Percentiles rank a stretch among this genome's conserved stretches.
phyloP scores from a whole-genome alignment of 2,888 invertebrate genomes.

The Amblyjoppa fuscipennis region DNA sequence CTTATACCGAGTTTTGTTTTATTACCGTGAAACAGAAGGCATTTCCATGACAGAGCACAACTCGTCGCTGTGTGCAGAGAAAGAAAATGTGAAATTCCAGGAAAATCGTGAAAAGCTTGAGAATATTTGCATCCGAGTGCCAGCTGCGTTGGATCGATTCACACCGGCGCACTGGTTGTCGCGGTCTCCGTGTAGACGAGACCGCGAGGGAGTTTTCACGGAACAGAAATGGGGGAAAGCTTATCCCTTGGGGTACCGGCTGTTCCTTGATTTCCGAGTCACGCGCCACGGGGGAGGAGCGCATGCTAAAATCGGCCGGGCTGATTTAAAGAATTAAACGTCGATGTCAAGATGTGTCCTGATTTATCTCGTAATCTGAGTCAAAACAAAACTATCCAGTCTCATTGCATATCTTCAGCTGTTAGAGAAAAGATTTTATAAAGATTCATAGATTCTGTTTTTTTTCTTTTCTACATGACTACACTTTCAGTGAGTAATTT shows the following conservation, averaged over 20 bases:
- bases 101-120: constrained; percentile 48
- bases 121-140: constrained; percentile 55
- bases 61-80: neutral
- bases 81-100: constrained; percentile 31
- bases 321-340: too few relatives aligned
- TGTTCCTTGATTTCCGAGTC: constrained; percentile 51
- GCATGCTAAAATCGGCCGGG: too few relatives aligned
- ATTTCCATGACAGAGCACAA: constrained; percentile 11
- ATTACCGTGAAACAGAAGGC: constrained; percentile 3
- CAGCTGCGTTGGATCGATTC: constrained; percentile 59
- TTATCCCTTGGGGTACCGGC: constrained; percentile 9
- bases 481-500: too few relatives aligned
- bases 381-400: too few relatives aligned
- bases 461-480: too few relatives aligned
- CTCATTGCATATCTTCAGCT: too few relatives aligned
- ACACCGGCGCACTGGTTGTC: constrained; percentile 28
- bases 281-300: constrained; percentile 2
- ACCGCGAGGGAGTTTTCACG: constrained; percentile 45
- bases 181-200: constrained; percentile 27
- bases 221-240: constrained; percentile 15
- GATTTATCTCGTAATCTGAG: too few relatives aligned
- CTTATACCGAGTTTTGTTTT: constrained; percentile 19
- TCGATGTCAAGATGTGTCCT: too few relatives aligned
- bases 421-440: too few relatives aligned
- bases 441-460: too few relatives aligned